Conservation (phyloP, 2,888 invertebrate genomes). For the Amblyjoppa fuscipennis region DNA sequence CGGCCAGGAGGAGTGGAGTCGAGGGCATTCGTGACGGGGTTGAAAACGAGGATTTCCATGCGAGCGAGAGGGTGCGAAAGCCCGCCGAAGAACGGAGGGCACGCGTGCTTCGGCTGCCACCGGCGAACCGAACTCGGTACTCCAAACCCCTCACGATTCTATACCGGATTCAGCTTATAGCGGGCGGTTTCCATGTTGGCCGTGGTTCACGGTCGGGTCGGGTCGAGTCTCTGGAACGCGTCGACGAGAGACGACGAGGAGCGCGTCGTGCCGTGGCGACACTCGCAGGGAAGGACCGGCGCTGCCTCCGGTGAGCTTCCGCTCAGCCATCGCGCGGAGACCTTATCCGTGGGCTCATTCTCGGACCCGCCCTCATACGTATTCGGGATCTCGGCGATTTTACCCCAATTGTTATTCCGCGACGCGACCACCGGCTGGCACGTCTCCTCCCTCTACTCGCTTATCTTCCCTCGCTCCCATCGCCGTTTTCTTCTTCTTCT, state of each 20-base stretch:
- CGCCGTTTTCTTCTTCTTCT: not conserved
- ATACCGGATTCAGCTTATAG: conserved; percentile 37
- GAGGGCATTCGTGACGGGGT: conserved; percentile 77
- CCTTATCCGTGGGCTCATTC: conserved; percentile 34
- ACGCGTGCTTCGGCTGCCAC: conserved; percentile 45
- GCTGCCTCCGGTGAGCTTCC: conserved; percentile 15
- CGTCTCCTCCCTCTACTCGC: conserved; percentile 62
- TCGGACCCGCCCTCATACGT: conserved; percentile 66
- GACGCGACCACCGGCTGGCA: conserved; percentile 75
- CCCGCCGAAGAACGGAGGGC: conserved; percentile 59
- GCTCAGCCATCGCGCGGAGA: conserved; percentile 27
- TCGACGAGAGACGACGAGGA: not conserved
- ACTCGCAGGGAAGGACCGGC: conserved; percentile 47
- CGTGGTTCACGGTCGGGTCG: conserved; percentile 59
- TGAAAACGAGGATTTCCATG: conserved; percentile 75
- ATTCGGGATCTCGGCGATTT: conserved; percentile 76
- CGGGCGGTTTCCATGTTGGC: not conserved
- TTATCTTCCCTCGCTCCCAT: conserved; percentile 32
- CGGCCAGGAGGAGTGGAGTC: conserved; percentile 57
- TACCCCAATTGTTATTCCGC: conserved; percentile 81
- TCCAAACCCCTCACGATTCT: conserved; percentile 49
- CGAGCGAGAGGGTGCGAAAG: conserved; percentile 58
- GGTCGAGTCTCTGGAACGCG: conserved; percentile 44
- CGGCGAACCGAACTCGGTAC: conserved; percentile 40
- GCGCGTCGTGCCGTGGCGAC: conserved; percentile 27